These are phyloP conservation scores for Drosophila birchii DNA, from an alignment of 2,888 invertebrate species.

Conservation along the genomic window DNA sequence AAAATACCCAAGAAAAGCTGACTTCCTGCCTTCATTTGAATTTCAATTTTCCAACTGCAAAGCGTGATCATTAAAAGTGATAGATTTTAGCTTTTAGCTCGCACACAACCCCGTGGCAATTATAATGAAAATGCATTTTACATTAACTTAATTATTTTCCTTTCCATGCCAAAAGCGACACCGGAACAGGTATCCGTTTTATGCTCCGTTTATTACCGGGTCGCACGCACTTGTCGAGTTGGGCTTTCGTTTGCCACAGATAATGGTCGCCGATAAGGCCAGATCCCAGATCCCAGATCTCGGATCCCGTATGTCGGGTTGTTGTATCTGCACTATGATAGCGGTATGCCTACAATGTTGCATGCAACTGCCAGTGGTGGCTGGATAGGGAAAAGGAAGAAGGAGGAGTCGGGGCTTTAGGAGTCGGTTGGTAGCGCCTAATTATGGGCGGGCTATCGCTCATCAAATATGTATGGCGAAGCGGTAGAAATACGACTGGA, in stretches of 20 bases:
- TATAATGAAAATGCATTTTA: slow-evolving; percentile 68
- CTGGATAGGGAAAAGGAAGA: not conserved
- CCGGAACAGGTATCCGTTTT: slow-evolving; percentile 26
- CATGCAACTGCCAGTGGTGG: slow-evolving; percentile 34
- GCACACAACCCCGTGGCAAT: slow-evolving; percentile 25
- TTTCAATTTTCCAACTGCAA: slow-evolving; percentile 19
- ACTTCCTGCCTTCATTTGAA: not conserved
- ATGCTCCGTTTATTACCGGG: slow-evolving; percentile 66
- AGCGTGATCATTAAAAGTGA: slow-evolving; percentile 34
- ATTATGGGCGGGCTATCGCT: slow-evolving; percentile 71
- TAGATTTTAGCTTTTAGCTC: slow-evolving; percentile 37
- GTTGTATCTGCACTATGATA: slow-evolving; percentile 55
- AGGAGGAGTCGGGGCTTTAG: slow-evolving; percentile 13
- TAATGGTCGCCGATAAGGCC: slow-evolving; percentile 58
- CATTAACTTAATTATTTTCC: slow-evolving; percentile 76
- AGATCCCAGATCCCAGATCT: slow-evolving; percentile 25
- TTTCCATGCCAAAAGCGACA: slow-evolving; percentile 50
- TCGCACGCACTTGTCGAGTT: slow-evolving; percentile 64
- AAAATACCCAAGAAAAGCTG: not conserved
- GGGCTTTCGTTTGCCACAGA: slow-evolving; percentile 33
- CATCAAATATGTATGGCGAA: slow-evolving; percentile 64
- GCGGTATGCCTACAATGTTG: slow-evolving; percentile 34
- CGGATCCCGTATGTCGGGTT: not conserved
- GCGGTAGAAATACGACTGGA: slow-evolving; percentile 58
- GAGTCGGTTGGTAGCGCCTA: slow-evolving; percentile 48